Conservation (phyloP, 1,140 invertebrate genomes). For the Drosophila fuyamai region DNA sequence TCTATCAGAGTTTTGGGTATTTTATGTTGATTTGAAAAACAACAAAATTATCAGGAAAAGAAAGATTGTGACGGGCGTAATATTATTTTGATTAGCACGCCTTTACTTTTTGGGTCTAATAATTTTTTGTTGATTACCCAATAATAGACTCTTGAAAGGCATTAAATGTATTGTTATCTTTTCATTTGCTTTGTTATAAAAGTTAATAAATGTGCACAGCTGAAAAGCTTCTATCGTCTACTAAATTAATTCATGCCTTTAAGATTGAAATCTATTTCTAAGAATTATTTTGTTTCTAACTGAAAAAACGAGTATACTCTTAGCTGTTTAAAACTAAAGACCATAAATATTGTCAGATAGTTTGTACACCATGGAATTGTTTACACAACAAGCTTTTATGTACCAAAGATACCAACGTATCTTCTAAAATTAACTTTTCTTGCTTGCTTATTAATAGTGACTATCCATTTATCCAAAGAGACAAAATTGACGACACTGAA, state of each 20-base stretch:
- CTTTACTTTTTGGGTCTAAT: slow-evolving; percentile 4
- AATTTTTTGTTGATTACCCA: slow-evolving; percentile 5
- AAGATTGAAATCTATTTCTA: not conserved
- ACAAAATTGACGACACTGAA: slow-evolving; percentile 46
- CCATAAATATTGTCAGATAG: not conserved
- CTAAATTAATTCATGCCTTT: not conserved
- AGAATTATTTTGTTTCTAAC: not conserved
- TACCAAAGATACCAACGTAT: too few relatives aligned
- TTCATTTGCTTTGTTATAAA: not conserved
- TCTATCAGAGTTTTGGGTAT: not conserved
- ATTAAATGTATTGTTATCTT: not conserved
- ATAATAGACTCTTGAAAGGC: not conserved
- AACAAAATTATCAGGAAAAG: slow-evolving; percentile 5
- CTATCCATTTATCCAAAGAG: slow-evolving; percentile 28
- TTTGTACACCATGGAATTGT: not conserved
- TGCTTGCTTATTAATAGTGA: slow-evolving; percentile 11
- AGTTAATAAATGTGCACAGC: slow-evolving; percentile 3
- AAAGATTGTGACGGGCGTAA: not conserved
- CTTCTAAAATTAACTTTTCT: slow-evolving; percentile 10
- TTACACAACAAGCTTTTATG: not conserved
- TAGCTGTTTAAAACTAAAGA: not conserved
- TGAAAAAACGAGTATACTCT: not conserved
- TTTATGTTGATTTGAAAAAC: slow-evolving; percentile 1
- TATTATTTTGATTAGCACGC: slow-evolving; percentile 9
- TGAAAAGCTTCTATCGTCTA: not conserved